Evolutionary conservation across 2,797 vertebrate species (phyloP).

Genomic region (Oreortyx pictus): DNA sequence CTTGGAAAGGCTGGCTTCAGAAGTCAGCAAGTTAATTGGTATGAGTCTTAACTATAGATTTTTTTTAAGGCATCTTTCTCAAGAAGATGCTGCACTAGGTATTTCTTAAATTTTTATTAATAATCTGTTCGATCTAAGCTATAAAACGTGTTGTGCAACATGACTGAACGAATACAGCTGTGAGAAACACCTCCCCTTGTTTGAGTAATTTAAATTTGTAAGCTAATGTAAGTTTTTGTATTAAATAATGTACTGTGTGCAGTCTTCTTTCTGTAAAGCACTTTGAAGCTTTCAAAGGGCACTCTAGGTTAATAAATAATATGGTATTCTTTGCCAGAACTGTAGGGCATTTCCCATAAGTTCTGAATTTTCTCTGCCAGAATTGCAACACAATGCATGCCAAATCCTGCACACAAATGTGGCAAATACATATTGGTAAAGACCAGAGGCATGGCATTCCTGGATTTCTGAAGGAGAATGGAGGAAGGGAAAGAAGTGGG

Average conservation of each 20-base stretch:
- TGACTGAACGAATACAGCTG: slow-evolving; percentile 63
- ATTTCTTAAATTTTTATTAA: slow-evolving; percentile 49
- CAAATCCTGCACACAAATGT: slow-evolving; percentile 63
- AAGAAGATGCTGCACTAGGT: slow-evolving; percentile 37
- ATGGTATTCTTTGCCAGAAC: slow-evolving; percentile 56
- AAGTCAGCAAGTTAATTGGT: slow-evolving; percentile 14
- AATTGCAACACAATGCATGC: slow-evolving; percentile 56
- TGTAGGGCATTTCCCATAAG: slow-evolving; percentile 66
- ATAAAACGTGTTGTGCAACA: slow-evolving; percentile 43
- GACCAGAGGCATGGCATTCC: slow-evolving; percentile 46
- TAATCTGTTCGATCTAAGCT: slow-evolving; percentile 63
- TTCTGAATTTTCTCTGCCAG: slow-evolving; percentile 49
- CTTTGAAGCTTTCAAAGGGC: slow-evolving; percentile 71
- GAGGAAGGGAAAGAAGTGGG: slow-evolving; percentile 16
- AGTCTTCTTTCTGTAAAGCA: slow-evolving; percentile 62
- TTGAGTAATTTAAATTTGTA: slow-evolving; percentile 70
- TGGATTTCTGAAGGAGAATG: slow-evolving; percentile 46
- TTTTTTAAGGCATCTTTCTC: slow-evolving; percentile 23
- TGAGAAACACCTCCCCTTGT: slow-evolving; percentile 47
- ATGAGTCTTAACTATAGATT: neutral
- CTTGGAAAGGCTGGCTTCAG: neutral
- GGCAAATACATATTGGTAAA: slow-evolving; percentile 31
- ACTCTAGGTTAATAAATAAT: slow-evolving; percentile 68
- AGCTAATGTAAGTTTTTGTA: slow-evolving; percentile 61
- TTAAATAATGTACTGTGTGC: slow-evolving; percentile 64